Base-by-base conservation (phyloP, 2,888 invertebrate genomes). In the Diarsia rubi region DNA sequence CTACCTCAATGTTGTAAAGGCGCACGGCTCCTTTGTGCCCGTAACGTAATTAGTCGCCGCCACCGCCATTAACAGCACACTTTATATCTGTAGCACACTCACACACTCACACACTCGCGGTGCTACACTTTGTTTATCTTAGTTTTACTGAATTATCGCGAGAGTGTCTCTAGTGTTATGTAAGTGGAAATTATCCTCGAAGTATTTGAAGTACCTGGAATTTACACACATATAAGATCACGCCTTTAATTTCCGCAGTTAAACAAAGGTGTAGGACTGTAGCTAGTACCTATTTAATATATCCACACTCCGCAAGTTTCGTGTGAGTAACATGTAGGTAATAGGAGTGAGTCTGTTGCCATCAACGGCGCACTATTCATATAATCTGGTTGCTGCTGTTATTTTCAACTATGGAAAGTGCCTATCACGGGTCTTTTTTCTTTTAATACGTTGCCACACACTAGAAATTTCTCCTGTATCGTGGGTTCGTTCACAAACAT, bases 11-110 rank as follows among this genome's bases (percentile, higher is more conserved):
- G 62, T 74, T 57, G 42, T 69, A 57, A 69, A 70, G 64, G 59
- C 42, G 67, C 31, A 21, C 52, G 49, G 27, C 62, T 31, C 67
- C 71, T 78, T 71, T 77, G 71, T 81, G 27, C 69, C 65, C 68
- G 71, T 71, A 66, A 86, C 45, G 47, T 62, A 68, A 73, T 78
- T 75, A 84, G 44, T 68, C 45, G 37, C 45, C 60, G 59, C 45
- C 66, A 65, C 49, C 24, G 54, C 73, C 52, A 37, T 65, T 63
- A 52, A 21, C 44, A 67, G 24, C 49, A 54, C 31, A 57, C 60
- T 79, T 68, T 57, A 57, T 37, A 59, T 37, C 45, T 62, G 63
- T 19, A 52, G 63, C 37, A 59, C 83, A 60, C 73, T 70, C 49
- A 54, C 62, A 21, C 44, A 52, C 47, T 59, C 49, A 19, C 16